Conservation (phyloP, 2,113 vertebrate species). For the Aspiorhynchus laticeps region DNA sequence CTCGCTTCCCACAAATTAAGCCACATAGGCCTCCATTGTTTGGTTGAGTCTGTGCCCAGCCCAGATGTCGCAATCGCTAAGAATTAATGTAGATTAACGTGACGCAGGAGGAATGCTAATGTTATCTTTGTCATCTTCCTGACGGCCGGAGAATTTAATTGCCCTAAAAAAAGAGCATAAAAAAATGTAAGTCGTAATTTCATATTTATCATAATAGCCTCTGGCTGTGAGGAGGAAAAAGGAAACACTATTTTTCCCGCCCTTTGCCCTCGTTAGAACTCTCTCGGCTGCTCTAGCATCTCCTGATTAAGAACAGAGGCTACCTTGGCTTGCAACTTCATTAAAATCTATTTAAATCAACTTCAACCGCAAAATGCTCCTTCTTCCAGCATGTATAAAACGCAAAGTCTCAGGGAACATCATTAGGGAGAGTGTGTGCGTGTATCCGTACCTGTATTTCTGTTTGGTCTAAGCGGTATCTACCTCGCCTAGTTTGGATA, state of each 20-base stretch:
- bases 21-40: constrained; percentile 57
- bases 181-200: constrained; percentile 74
- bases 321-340: constrained; percentile 77
- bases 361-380: constrained; percentile 75
- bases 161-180: constrained; percentile 65
- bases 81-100: constrained; percentile 71
- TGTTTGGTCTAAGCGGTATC: constrained; percentile 51
- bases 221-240: constrained; percentile 65
- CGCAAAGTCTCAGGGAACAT: constrained; percentile 75
- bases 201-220: constrained; percentile 78
- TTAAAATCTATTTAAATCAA: constrained; percentile 86
- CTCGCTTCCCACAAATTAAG: constrained; percentile 46
- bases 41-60: constrained; percentile 58
- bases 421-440: constrained; percentile 67
- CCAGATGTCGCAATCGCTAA: constrained; percentile 63
- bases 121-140: constrained; percentile 64
- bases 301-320: constrained; percentile 75
- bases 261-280: constrained; percentile 79
- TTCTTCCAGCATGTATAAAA: constrained; percentile 69
- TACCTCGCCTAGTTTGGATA: constrained; percentile 73
- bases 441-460: constrained; percentile 45
- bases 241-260: constrained; percentile 70
- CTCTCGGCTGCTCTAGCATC: constrained; percentile 67
- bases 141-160: constrained; percentile 74
- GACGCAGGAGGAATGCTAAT: constrained; percentile 70